Conservation (phyloP, 53 echinoderm and acorn worm genomes). For the Glandiceps talaboti region DNA sequence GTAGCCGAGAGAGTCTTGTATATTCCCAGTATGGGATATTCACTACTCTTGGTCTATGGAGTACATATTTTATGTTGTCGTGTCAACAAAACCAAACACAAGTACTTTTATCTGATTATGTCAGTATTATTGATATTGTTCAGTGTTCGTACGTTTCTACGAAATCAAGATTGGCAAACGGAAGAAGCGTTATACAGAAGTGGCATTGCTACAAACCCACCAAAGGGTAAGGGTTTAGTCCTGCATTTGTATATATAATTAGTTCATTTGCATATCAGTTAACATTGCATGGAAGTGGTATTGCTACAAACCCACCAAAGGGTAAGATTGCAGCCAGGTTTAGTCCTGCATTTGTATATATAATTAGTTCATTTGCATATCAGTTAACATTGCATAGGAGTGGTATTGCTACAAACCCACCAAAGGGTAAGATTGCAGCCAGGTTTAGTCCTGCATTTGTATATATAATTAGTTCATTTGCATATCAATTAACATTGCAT, state of each 20-base stretch:
- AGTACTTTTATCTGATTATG: neutral
- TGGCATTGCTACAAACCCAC: conserved; percentile 75
- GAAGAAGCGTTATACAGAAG: conserved; percentile 81
- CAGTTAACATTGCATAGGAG: no score
- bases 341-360: no score
- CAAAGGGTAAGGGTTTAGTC: conserved; percentile 63
- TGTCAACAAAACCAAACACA: neutral
- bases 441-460: no score
- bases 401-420: no score
- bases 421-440: no score
- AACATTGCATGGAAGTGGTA: conserved; percentile 63
- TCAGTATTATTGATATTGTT: conserved; percentile 32
- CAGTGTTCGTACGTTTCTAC: conserved; percentile 46
- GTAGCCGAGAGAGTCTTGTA: conserved; percentile 93
- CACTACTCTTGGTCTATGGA: conserved; percentile 52
- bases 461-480: no score
- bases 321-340: no score
- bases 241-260: no score
- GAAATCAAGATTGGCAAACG: conserved; percentile 80
- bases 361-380: no score
- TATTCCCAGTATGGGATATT: conserved; percentile 88
- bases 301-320: conserved; percentile 81
- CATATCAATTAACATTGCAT: conserved; percentile 57
- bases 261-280: no score
- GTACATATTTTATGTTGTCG: neutral